These are phyloP conservation scores for Rhyacichthys aspro DNA, from an alignment of 2,797 vertebrate species.

Conservation along the genomic window DNA sequence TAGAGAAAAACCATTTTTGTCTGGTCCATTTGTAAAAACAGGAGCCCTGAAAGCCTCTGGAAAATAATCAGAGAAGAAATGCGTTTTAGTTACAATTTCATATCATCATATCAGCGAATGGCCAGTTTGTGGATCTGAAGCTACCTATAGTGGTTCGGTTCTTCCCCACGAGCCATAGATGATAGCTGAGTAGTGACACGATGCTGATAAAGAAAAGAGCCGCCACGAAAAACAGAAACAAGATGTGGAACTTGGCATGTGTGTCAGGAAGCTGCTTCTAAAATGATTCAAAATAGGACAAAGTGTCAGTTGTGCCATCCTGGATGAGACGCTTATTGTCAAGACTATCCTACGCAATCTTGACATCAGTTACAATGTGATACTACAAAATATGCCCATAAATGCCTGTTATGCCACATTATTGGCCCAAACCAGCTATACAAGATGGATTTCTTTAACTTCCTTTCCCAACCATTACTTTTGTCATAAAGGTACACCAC, in stretches of 20 bases:
- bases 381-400: too few relatives aligned
- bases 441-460: too few relatives aligned
- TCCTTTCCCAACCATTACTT: too few relatives aligned
- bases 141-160: conserved; percentile 98
- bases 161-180: conserved; percentile 95
- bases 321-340: neutral
- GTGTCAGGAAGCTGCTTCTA: conserved; percentile 86
- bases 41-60: conserved; percentile 94
- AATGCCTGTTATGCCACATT: too few relatives aligned
- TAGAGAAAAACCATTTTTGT: conserved; percentile 95
- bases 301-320: neutral
- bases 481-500: too few relatives aligned
- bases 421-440: too few relatives aligned
- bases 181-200: conserved; percentile 92
- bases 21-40: conserved; percentile 88
- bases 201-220: conserved; percentile 96
- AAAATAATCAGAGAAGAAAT: neutral
- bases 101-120: neutral
- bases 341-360: neutral
- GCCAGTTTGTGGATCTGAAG: neutral
- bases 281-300: conserved; percentile 18
- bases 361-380: too few relatives aligned
- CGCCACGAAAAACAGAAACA: conserved; percentile 97
- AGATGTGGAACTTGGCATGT: conserved; percentile 94
- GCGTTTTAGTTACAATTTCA: neutral